Evolutionary conservation across 2,113 vertebrate species (phyloP).

Genomic region (Mormoops blainvillei): DNA sequence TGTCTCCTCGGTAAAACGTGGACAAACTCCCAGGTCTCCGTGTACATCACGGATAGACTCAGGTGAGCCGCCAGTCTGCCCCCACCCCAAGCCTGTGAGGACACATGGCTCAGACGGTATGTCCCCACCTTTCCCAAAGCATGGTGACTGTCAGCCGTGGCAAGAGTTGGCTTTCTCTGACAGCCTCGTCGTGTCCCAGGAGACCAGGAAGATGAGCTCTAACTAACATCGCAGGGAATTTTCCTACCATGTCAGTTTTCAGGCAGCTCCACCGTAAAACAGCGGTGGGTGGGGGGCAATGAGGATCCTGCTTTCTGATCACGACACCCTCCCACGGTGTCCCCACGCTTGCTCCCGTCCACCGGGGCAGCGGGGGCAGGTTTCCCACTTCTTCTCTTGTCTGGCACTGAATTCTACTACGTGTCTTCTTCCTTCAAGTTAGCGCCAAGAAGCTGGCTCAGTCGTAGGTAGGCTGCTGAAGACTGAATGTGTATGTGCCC

Average conservation of each 20-base stretch:
- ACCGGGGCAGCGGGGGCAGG: neutral
- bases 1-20: accelerated
- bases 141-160: accelerated
- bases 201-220: accelerated
- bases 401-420: accelerated
- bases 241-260: too few species aligned
- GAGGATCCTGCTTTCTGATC: neutral
- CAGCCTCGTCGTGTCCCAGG: too few species aligned
- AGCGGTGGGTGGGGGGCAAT: too few species aligned
- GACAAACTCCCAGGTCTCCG: accelerated
- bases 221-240: accelerated
- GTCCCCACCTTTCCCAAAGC: neutral
- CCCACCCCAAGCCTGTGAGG: accelerated
- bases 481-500: neutral
- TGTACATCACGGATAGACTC: neutral
- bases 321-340: too few species aligned
- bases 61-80: accelerated
- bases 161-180: neutral
- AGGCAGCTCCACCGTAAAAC: neutral
- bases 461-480: accelerated
- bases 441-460: accelerated
- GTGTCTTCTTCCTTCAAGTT: too few species aligned
- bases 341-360: neutral
- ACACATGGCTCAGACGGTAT: accelerated
- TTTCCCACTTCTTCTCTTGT: neutral